Evolutionary conservation across 2,888 invertebrate genomes (phyloP).

Genomic region (Neelides folsomi): DNA sequence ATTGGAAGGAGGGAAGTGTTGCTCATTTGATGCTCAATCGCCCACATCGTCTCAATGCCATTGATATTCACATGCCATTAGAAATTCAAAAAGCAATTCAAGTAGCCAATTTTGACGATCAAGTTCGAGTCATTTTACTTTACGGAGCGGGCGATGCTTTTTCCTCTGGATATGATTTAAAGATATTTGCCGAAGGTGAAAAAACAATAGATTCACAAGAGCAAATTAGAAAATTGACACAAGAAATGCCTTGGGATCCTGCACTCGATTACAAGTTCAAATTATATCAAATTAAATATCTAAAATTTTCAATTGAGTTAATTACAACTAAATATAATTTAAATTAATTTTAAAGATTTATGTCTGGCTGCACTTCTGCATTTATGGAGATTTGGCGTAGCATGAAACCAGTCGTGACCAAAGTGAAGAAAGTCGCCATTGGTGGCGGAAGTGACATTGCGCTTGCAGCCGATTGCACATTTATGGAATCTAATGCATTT

Average conservation of each 20-base stretch:
- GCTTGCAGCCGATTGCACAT: conserved; percentile 27
- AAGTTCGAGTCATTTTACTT: conserved; percentile 21
- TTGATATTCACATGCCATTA: conserved; percentile 20
- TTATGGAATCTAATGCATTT: conserved; percentile 16
- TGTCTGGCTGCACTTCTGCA: conserved; percentile 14
- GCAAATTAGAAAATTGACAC: neutral
- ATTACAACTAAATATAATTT: neutral
- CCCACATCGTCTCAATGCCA: conserved; percentile 19
- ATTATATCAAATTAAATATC: too few relatives aligned
- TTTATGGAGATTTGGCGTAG: conserved; percentile 29
- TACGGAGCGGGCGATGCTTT: conserved; percentile 25
- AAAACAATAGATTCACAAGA: neutral
- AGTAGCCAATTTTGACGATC: conserved; percentile 19
- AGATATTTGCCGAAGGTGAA: conserved; percentile 18
- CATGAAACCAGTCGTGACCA: conserved; percentile 24
- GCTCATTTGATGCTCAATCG: conserved; percentile 26
- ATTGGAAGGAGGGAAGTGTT: conserved; percentile 21
- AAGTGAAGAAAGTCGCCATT: conserved; percentile 21
- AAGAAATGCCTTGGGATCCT: conserved; percentile 8
- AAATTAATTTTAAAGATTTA: conserved; percentile 10
- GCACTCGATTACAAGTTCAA: conserved; percentile 5
- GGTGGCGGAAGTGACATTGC: conserved; percentile 28
- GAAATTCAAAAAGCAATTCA: conserved; percentile 19
- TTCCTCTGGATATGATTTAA: conserved; percentile 24
- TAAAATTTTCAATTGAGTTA: too few relatives aligned